Percentiles rank a stretch among this genome's conserved stretches.
Evolutionary conservation across 92 coral and sea anemone genomes (phyloP).

Genomic region (Blastomussa wellsi): DNA sequence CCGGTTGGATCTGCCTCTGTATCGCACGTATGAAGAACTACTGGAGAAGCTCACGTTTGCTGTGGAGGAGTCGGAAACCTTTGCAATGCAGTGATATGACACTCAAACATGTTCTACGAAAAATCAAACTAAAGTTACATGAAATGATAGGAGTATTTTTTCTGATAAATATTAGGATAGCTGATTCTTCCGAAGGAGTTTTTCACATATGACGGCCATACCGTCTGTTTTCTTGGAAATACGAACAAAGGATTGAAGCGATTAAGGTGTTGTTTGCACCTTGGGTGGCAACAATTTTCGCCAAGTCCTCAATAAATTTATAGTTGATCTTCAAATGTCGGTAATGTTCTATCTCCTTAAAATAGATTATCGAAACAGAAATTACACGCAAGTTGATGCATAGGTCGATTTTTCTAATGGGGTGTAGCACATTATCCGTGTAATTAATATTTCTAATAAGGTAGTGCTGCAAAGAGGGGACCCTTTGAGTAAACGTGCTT

Average conservation of each 20-base stretch:
- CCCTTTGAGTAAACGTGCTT: not conserved
- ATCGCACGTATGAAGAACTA: conserved; percentile 88
- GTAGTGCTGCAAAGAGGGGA: not conserved
- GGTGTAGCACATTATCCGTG: not conserved
- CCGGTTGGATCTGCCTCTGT: conserved; percentile 93
- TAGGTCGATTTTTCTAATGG: not conserved
- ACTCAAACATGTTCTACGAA: conserved; percentile 13
- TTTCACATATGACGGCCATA: not conserved
- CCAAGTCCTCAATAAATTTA: not conserved
- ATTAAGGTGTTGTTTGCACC: not conserved
- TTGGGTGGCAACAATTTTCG: not conserved
- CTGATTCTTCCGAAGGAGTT: not conserved
- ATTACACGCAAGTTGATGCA: not conserved
- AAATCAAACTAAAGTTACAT: not conserved
- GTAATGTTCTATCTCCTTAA: not conserved
- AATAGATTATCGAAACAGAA: not conserved
- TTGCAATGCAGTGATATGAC: conserved; percentile 82
- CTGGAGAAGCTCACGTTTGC: conserved; percentile 96
- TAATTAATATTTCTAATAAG: not conserved
- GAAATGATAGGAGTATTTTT: not conserved
- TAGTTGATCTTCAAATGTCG: not conserved
- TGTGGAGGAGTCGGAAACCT: conserved; percentile 97
- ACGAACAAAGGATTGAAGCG: not conserved
- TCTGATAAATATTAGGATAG: not conserved
- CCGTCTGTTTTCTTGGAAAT: not conserved